These are phyloP conservation scores for Eospalax fontanierii DNA, from an alignment of 2,797 vertebrate species.

Conservation along the genomic window DNA sequence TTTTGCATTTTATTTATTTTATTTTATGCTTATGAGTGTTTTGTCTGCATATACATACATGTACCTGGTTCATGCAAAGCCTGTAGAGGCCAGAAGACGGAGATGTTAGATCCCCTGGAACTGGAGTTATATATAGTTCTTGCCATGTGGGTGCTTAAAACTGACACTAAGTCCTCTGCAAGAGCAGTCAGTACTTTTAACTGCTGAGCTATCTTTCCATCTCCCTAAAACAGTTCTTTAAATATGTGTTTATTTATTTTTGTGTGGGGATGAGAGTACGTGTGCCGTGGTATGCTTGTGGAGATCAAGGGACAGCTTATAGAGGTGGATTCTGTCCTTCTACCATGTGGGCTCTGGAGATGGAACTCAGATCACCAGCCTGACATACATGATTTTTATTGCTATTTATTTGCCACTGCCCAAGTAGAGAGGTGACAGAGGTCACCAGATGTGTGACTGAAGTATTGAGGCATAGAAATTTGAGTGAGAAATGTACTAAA, in stretches of 20 bases:
- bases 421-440: constrained; percentile 2
- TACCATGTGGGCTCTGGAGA: background rate
- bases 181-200: no score
- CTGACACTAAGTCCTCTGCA: no score
- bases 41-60: no score
- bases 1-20: no score
- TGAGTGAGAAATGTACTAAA: background rate
- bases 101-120: no score
- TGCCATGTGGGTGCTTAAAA: no score
- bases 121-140: no score
- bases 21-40: no score
- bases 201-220: no score
- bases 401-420: constrained; percentile 2
- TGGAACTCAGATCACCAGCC: background rate
- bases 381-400: background rate
- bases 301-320: background rate
- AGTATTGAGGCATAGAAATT: background rate
- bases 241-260: background rate
- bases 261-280: background rate
- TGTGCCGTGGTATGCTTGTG: rapidly evolving
- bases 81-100: no score
- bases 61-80: no score
- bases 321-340: background rate
- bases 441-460: constrained; percentile 30
- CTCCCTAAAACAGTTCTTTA: no score